These are phyloP conservation scores for Eurystomus gularis DNA, from an alignment of 2,113 vertebrate genomes.

Conservation along the genomic window DNA sequence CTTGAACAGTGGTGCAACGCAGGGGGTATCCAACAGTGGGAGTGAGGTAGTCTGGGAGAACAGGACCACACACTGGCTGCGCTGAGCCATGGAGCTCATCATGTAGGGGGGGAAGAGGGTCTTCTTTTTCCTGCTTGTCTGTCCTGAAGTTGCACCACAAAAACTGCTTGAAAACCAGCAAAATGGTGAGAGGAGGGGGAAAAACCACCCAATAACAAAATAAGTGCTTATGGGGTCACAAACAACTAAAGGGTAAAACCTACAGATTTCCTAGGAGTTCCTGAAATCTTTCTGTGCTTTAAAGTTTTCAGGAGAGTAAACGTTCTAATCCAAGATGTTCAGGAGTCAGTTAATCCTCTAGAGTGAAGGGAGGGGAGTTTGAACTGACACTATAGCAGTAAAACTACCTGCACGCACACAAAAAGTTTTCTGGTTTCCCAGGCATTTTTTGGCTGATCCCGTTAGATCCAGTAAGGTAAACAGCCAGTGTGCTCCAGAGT, in stretches of 20 bases:
- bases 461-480: constrained; percentile 29
- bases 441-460: constrained; percentile 16
- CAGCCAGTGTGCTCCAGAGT: neutral
- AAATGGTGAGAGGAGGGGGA: neutral
- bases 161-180: neutral
- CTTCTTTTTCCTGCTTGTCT: neutral
- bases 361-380: neutral
- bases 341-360: neutral
- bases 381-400: neutral
- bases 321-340: neutral
- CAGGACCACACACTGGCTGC: rapidly evolving
- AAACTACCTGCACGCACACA: neutral
- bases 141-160: neutral
- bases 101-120: neutral
- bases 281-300: neutral
- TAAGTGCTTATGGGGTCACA: neutral
- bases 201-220: neutral
- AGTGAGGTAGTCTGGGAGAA: neutral
- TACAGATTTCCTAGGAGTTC: neutral
- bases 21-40: rapidly evolving
- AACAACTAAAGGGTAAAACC: neutral
- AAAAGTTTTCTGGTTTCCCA: constrained; percentile 20
- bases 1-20: neutral
- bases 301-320: neutral
- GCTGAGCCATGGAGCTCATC: neutral